A percentile compares a stretch with the other conserved stretches of the same genome.
Evolutionary conservation across 64 coral and sea anemone species (phyloP).

Genomic region (Exaiptasia diaphana): DNA sequence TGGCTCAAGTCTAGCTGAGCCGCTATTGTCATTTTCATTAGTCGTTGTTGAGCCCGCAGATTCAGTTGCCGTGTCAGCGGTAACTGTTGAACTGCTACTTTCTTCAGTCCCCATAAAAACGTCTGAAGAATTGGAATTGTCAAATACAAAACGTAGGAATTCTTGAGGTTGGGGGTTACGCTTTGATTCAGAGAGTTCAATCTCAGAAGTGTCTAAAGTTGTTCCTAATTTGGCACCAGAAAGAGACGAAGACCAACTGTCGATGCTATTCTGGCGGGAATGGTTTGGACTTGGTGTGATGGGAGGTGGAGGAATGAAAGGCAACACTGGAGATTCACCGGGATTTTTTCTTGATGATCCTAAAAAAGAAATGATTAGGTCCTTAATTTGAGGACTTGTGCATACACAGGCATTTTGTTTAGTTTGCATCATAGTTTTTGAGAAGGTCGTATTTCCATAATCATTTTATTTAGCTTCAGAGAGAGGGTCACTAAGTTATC

Average conservation of each 20-base stretch:
- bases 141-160: constrained; percentile 23
- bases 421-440: not conserved
- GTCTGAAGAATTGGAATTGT: constrained; percentile 1
- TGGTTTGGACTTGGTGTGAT: not conserved
- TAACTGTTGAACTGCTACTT: not conserved
- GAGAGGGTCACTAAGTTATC: too few species aligned
- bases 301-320: not conserved
- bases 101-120: not conserved
- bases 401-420: not conserved
- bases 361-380: not conserved
- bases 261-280: not conserved
- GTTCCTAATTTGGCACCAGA: not conserved
- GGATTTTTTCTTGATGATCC: not conserved
- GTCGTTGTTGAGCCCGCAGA: not conserved
- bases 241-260: not conserved
- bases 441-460: not conserved
- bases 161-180: not conserved
- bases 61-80: not conserved
- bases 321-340: not conserved
- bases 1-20: too few species aligned
- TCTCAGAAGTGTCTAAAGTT: not conserved
- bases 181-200: not conserved
- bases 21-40: too few species aligned
- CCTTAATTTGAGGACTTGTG: not conserved
- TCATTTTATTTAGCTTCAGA: too few species aligned